Evolutionary conservation across 1,140 invertebrate genomes (phyloP), one percentile per base, ranked within the genome.

Genomic region (Ephestia elutella): DNA sequence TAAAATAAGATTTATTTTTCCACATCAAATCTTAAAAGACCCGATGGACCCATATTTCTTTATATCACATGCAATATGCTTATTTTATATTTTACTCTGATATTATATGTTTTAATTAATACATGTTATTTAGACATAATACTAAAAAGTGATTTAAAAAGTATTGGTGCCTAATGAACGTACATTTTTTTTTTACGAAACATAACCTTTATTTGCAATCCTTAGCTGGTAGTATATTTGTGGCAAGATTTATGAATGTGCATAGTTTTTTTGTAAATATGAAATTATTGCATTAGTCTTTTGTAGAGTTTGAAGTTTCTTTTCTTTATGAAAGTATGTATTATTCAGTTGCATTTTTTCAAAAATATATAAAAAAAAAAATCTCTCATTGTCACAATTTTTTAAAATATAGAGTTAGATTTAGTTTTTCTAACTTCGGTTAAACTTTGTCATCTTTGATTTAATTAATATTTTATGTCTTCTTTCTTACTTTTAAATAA

Each of bases 381-480:
- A n/a, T n/a, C 1, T 32, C 30, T 10, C 9, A 32, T 32, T 32
- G 3, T 32, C 30, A 7, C 49, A 19, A 19, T 50, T 53, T 21
- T 53, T 53, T 53, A 13, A 25, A 25, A 10, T 15, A 18, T 30
- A 32, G 25, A 54, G 28, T 2, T 18, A 28, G 25, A 32, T 54
- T 54, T 54, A 32, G 51, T 54, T 54, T 54, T 54, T 54, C 51
- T 54, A 28, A 54, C n/a, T 54, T 54, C 28, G 25, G 13, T 54
- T 54, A 21, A 44, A 3, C 32, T 44, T 44, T 44, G 38, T 15
- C 49, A 25, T 25, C 11, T 50, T 20, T 20, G 7, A 25, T 50
- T 50, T 49, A 49, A 8, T 49, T 49, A 2, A 17, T 48, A n/a
- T 48, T 7, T 20, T 15, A 44, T 15, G 13, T 44, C n/a, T n/a